Evolutionary conservation across 2,113 vertebrate genomes (phyloP).

Genomic region (Hyperoodon ampullatus): DNA sequence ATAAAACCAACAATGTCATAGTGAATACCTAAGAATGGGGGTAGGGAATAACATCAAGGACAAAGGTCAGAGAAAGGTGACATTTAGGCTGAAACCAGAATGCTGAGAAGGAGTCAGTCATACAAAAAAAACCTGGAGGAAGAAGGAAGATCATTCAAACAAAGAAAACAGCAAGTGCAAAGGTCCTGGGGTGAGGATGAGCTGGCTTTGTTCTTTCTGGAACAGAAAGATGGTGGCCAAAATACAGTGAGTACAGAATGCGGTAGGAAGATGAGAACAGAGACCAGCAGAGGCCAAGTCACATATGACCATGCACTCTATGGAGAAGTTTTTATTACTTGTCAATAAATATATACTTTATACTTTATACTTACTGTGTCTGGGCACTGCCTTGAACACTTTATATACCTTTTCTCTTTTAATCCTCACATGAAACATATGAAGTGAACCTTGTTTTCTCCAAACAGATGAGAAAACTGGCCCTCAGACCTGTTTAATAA

Average conservation of each 20-base stretch:
- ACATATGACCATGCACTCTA: accelerated
- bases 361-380: background rate
- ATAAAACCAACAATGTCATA: background rate
- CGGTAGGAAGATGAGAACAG: background rate
- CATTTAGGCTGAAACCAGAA: background rate
- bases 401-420: background rate
- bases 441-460: background rate
- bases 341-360: accelerated
- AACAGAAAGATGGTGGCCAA: background rate
- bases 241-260: background rate
- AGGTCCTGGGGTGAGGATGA: background rate
- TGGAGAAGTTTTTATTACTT: background rate
- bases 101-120: background rate
- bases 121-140: background rate
- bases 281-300: background rate
- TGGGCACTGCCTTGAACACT: too few species aligned
- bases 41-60: too few species aligned
- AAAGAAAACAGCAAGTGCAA: background rate
- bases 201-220: background rate
- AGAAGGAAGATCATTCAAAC: background rate
- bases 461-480: too few species aligned
- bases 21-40: background rate
- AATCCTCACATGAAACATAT: background rate
- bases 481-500: background rate
- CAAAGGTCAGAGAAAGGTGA: background rate